These are phyloP conservation scores for Sardinella longiceps DNA, from an alignment of 2,797 vertebrate genomes.

Conservation along the genomic window DNA sequence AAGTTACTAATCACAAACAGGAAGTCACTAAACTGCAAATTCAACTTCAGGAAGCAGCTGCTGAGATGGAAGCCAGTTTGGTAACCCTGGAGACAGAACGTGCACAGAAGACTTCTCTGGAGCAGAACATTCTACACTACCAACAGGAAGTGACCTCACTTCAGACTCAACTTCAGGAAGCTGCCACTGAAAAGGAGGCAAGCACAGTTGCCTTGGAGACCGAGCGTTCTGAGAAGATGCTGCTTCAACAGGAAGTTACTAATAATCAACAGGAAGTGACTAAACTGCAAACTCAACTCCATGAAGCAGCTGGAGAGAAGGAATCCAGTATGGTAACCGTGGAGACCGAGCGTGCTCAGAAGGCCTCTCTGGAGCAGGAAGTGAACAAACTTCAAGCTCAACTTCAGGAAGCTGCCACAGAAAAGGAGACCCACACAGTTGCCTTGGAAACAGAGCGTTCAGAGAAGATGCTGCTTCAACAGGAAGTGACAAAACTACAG, in stretches of 20 bases:
- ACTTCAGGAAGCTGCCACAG: conserved; percentile 62
- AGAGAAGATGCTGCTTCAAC: conserved; percentile 1
- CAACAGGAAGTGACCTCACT: not conserved
- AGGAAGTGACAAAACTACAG: conserved; percentile 43
- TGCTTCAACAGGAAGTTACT: conserved; percentile 70
- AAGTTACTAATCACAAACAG: not conserved
- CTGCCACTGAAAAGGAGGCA: not conserved
- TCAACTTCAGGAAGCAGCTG: conserved; percentile 33
- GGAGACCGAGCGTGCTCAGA: not conserved
- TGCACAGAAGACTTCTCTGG: conserved; percentile 12
- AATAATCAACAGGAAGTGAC: conserved; percentile 31
- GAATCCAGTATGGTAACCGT: not conserved
- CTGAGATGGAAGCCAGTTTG: too few relatives aligned
- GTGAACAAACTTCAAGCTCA: conserved; percentile 63
- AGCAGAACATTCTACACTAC: not conserved
- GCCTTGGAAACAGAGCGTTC: not conserved
- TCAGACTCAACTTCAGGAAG: not conserved
- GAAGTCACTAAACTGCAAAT: conserved; percentile 37
- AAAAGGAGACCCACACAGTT: not conserved
- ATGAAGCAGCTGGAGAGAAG: conserved; percentile 30
- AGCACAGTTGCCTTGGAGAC: not conserved
- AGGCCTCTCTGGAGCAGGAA: conserved; percentile 65
- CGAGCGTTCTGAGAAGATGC: conserved; percentile 33
- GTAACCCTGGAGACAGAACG: not conserved
- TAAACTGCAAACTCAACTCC: conserved; percentile 67